These are phyloP conservation scores for Thalassoma bifasciatum DNA, from an alignment of 2,113 vertebrate genomes.

Conservation along the genomic window DNA sequence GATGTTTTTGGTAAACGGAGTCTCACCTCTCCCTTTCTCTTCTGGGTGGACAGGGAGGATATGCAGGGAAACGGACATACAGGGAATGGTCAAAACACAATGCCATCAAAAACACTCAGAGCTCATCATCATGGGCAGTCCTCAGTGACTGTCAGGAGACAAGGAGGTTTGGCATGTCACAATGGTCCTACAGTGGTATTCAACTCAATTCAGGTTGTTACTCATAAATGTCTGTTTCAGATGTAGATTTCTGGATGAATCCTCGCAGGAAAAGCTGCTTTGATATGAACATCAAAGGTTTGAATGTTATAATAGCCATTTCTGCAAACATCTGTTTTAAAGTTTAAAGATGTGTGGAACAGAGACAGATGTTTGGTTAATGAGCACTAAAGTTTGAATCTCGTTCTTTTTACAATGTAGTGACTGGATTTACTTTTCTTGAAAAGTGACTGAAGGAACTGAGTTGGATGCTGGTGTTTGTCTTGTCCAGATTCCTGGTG, in stretches of 20 bases:
- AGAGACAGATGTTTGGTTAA: neutral
- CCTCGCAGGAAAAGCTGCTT: too few relatives aligned
- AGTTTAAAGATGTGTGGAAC: neutral
- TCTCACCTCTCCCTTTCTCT: conserved; percentile 79
- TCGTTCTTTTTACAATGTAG: too few relatives aligned
- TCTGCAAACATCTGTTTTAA: neutral
- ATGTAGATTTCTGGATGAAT: neutral
- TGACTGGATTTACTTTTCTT: too few relatives aligned
- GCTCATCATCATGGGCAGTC: neutral
- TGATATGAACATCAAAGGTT: too few relatives aligned
- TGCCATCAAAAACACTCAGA: conserved; percentile 52
- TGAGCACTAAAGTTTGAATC: neutral
- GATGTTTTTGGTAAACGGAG: conserved; percentile 48
- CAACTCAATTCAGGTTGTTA: neutral
- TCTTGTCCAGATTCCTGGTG: neutral
- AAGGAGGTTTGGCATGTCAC: neutral
- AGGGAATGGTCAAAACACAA: conserved; percentile 76
- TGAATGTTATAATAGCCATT: neutral
- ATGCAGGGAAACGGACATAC: conserved; percentile 65
- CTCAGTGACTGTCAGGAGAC: neutral
- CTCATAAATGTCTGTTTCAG: neutral
- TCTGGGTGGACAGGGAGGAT: conserved; percentile 65
- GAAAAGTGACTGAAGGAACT: neutral
- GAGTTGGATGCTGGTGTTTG: neutral
- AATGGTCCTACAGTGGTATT: neutral